Base-by-base conservation (phyloP, 2,888 invertebrate species). In the Galerucella calmariensis region DNA sequence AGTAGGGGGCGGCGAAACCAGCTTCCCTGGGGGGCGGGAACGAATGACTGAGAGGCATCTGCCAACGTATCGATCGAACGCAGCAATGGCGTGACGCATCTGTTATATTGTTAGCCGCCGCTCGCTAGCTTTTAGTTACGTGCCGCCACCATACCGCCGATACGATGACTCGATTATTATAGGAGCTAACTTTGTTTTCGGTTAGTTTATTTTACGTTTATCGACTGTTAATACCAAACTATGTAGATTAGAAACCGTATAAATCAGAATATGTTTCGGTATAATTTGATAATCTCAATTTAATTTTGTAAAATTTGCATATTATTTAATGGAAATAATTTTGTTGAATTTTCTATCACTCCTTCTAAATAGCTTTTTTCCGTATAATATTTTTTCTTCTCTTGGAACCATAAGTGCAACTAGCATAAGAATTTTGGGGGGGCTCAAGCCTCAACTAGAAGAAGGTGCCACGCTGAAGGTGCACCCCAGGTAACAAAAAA, bases 11-110 rank as follows among this genome's bases (percentile, higher is more conserved):
- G 78, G 79, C 80, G 79, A 79, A 75, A 82, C 77, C 78, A 77
- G 78, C 75, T 79, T 79, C 78, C 78, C 75, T 79, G 80, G 79
- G 56, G 82, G 81, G 80, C 82, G 79, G 80, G 79, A 81, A 77
- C 76, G 68, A 75, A 67, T 62, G 67, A 65, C 68, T 67, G 77
- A 77, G 80, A 78, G 82, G 81, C 84, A 84, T 83, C 84, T 83
- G 83, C 83, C 83, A 79, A 78, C 81, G 79, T 83, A 84, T 84
- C 83, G 84, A 84, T 84, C 84, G 76, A 74, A 44, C 75, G 79
- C 77, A 77, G 81, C 81, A 81, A 83, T 82, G 83, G 84, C 84
- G 84, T 83, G 83, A 79, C 81, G 82, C 84, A 79, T 76, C 78
- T 76, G 78, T 69, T 75, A 66, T 35, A 35, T 73, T 66, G 72